These are phyloP conservation scores for Tipula lateralis DNA, from an alignment of 2,888 invertebrate genomes.

Conservation along the genomic window DNA sequence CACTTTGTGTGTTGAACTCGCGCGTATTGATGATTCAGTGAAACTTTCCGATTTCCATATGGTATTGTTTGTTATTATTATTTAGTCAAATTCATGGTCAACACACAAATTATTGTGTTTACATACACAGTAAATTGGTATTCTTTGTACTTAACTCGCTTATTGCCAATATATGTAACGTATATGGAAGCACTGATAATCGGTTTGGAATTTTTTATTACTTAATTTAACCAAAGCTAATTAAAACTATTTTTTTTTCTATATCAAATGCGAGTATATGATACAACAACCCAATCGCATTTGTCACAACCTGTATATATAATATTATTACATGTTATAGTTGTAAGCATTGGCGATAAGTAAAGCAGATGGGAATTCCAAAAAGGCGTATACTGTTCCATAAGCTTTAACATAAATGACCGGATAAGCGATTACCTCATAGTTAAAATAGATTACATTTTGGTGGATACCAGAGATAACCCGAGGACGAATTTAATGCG, in stretches of 20 bases:
- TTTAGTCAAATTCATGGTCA: neutral
- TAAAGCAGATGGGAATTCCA: neutral
- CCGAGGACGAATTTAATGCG: neutral
- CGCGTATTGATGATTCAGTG: neutral
- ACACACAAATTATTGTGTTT: neutral
- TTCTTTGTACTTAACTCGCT: neutral
- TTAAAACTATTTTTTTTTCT: neutral
- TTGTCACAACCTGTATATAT: neutral
- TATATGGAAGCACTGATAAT: neutral
- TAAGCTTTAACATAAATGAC: neutral
- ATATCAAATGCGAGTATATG: neutral
- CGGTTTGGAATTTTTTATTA: neutral
- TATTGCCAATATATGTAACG: neutral
- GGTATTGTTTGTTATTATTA: neutral
- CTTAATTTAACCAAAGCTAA: neutral
- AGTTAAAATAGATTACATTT: no score
- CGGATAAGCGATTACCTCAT: neutral
- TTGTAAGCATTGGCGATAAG: neutral
- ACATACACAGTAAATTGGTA: neutral
- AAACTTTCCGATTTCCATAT: neutral
- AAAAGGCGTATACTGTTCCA: neutral
- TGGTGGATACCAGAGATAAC: neutral
- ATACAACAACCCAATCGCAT: neutral
- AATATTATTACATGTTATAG: neutral
- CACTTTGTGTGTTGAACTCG: neutral